A percentile compares a stretch with the other conserved stretches of the same genome.
Conservation (phyloP, 2,888 invertebrate species). For the Oligia latruncula region DNA sequence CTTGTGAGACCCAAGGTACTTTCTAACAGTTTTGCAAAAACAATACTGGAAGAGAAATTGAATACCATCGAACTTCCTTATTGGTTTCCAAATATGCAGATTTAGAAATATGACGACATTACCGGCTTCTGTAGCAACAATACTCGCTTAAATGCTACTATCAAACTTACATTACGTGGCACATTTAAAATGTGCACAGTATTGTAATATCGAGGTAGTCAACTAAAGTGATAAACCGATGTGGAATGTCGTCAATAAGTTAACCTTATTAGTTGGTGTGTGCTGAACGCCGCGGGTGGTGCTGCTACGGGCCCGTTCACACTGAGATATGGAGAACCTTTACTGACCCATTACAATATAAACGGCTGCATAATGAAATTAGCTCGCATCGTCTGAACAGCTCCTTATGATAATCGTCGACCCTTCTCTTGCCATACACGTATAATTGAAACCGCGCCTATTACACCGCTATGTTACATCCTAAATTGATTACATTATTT, state of each 20-base stretch:
- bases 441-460: constrained; percentile 63
- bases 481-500: constrained; percentile 43
- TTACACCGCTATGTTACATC: constrained; percentile 46
- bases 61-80: constrained; percentile 32
- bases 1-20: not conserved
- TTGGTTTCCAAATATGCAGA: constrained; percentile 30
- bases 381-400: constrained; percentile 66
- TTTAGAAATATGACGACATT: constrained; percentile 43
- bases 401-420: constrained; percentile 65
- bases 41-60: not conserved
- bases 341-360: constrained; percentile 65
- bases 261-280: constrained; percentile 83
- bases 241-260: constrained; percentile 82
- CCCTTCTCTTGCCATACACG: constrained; percentile 51
- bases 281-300: constrained; percentile 77
- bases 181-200: constrained; percentile 59
- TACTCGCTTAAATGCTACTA: constrained; percentile 47
- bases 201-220: constrained; percentile 63
- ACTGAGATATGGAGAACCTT: constrained; percentile 68
- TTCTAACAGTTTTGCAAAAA: not conserved
- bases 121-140: constrained; percentile 41
- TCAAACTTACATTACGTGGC: constrained; percentile 47
- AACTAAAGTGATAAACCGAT: constrained; percentile 80
- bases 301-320: constrained; percentile 65
- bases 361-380: constrained; percentile 66